Evolutionary conservation across 2,797 vertebrate species (phyloP).

Genomic region (Xenentodon cancila): DNA sequence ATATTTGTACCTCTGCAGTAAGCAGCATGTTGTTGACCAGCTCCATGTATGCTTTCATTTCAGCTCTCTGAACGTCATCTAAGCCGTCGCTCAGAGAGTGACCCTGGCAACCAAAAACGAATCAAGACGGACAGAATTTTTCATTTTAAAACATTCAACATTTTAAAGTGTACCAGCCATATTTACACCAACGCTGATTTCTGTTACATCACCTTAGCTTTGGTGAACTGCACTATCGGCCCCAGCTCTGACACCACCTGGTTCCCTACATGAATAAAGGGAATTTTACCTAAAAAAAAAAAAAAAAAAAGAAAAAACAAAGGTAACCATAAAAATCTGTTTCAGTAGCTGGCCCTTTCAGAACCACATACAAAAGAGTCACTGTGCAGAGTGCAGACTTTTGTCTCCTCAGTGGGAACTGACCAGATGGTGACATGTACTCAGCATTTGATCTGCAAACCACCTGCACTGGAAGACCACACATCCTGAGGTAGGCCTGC

Average conservation of each 20-base stretch:
- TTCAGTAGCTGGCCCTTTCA: not conserved
- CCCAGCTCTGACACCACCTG: slow-evolving; percentile 97
- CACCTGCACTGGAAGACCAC: slow-evolving; percentile 90
- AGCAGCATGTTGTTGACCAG: slow-evolving; percentile 98
- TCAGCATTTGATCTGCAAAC: slow-evolving; percentile 92
- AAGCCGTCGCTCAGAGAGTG: slow-evolving; percentile 94
- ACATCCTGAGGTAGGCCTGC: slow-evolving; percentile 96
- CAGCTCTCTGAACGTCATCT: slow-evolving; percentile 96
- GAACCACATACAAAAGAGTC: no score
- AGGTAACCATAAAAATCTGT: no score
- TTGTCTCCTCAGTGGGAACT: slow-evolving; percentile 51
- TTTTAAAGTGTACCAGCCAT: not conserved
- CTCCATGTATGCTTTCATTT: slow-evolving; percentile 99
- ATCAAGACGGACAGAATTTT: not conserved
- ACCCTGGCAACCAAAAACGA: slow-evolving; percentile 81
- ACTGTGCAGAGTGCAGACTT: not conserved
- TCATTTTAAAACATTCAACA: not conserved
- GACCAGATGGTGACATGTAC: slow-evolving; percentile 98
- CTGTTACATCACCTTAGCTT: slow-evolving; percentile 88
- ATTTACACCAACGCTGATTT: no score
- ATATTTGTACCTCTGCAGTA: slow-evolving; percentile 89
- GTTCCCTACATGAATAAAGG: slow-evolving; percentile 97
- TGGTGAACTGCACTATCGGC: slow-evolving; percentile 95
- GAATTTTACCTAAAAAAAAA: slow-evolving; percentile 89
- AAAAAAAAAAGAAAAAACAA: not conserved